Evolutionary conservation across 35 echinoderm and acorn worm species (phyloP), one percentile per base, ranked within the genome.

Genomic region (Heliocidaris erythrogramma): DNA sequence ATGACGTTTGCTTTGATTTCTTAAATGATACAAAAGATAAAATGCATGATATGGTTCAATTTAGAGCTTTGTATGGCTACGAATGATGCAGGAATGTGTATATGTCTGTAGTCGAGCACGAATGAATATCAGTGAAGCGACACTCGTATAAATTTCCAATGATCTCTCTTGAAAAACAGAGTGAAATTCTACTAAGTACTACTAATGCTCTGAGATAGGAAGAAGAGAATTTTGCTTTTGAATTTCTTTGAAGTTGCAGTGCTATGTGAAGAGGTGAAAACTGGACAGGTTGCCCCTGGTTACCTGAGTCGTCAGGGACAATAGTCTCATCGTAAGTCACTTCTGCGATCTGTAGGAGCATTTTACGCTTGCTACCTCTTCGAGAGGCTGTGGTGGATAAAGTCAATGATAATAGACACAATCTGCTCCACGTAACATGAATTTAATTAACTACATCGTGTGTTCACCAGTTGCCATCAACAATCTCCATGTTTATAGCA

Each of bases 291-390:
- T 89, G 87, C 47, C 87, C 32, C 87, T 4, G 87, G 87, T 92
- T 92, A 59, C 91, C 91, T 92, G 47, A 13, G n/a, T 92, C 91
- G 48, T 48, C 50, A 29, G 47, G 91, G 48, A 30, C 30, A 50
- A 92, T 59, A 50, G 48, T 59, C 91, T 92, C 91, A 59, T 92
- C 91, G 16, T 59, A 50, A 50, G 91, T 50, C 49, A 92, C 91
- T 48, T 92, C 91, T 52, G 91, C 13, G 13, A 92, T 92, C 91
- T 92, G 91, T 11, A 50, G 47, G 49, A 92, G 91, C 50, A 92
- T 92, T 50, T 92, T 92, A 59, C 91, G 91, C 49, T 92, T 92
- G 50, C 91, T 92, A 32, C 48, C 91, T 92, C 91, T 52, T 18
- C 91, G 91, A 92, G 91, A 92, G 21, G 48, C 91, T 92, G 91